Base-by-base conservation (phyloP, 2,797 vertebrate genomes). In the Peromyscus aztecus region DNA sequence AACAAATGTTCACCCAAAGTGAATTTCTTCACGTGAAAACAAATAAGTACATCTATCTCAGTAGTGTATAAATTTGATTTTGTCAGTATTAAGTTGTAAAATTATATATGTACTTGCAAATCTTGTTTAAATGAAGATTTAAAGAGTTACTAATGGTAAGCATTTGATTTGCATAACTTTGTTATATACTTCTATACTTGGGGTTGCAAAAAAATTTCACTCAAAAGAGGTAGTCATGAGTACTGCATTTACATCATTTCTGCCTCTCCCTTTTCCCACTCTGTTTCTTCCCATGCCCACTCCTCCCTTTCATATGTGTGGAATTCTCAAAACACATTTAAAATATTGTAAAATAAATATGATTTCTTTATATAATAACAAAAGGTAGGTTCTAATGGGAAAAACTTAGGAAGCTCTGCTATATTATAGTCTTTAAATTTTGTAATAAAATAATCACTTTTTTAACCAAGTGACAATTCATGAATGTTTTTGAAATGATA, bases 401-500 rank as follows among this genome's bases (percentile, higher is more conserved):
- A 82, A 61, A 82, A 24, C 55, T 29, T 29, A 55, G 31, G 6
- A 59, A 59, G 55, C 40, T 31, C 40, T 34, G 43, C 40, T 46
- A 23, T 23, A 0, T 71, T 61, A 71, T 63, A 65, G n/a, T 34
- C 31, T 89, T 90, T 91, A 34, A 78, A 89, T 75, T 71, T 29
- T 89, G 59, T 19, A 40, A 31, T 49, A 95, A 75, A 93, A 52
- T 86, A 93, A 90, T 90, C 73, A 82, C 1, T 69, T 69, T 55
- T 94, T 93, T 94, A 61, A 52, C 13, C 46, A 86, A 63, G 19
- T 89, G 82, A 21, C 31, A 96, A 86, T n/a, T 95, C 19, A 91
- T 37, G 65, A 93, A 84, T 90, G 43, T 73, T 86, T 96, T 87
- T 89, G 80, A 92, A 97, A 91, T 87, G 27, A 93, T 91, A 85